Evolutionary conservation across 2,888 invertebrate species (phyloP), one percentile per base, ranked within the genome.

Genomic region (Acrocyrtus sp.): DNA sequence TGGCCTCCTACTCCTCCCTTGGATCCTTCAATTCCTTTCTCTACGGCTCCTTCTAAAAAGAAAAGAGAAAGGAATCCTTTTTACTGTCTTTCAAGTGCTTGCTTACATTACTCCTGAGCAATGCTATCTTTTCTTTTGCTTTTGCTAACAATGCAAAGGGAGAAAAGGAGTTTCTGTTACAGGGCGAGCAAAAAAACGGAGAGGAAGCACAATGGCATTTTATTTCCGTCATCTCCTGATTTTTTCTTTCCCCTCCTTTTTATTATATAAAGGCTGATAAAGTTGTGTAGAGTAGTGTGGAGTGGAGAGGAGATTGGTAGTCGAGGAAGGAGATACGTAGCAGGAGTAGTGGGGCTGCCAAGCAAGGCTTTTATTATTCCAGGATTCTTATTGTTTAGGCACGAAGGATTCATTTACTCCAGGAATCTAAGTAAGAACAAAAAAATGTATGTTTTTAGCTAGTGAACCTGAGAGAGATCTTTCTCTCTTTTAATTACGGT

Each of bases 401-500:
- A 66, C 58, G 57, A 26, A 65, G 26, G 65, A 66, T 72, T 72
- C 65, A 72, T 72, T 66, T 60, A 65, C 58, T 53, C 60, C 53
- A 47, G 65, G 8, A 51, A 65, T 34, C 34, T 34, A 34, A n/a
- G n/a, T n/a, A n/a, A 34, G 34, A 34, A 34, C 12, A 34, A 17
- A 27, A 43, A 58, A 41, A 43, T 60, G 27, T 60, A 41, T 63
- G 43, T 45, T 43, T 67, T 39, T 56, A 72, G 60, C 72, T 60
- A 66, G 53, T 54, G 60, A 72, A 72, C 72, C 65, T 66, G 60
- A 72, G 34, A 34, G 34, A 34, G 65, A 65, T 72, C 58, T 58
- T 63, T 72, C 70, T 72, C 63, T 45, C 70, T 72, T 72, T 72
- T 72, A 72, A 72, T 72, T 72, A 72, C 65, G 72, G 53, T 72